Percentiles rank a stretch among this genome's conserved stretches.
phyloP scores from a whole-genome alignment of 2,888 invertebrate species.

The Prenolepis imparis region DNA sequence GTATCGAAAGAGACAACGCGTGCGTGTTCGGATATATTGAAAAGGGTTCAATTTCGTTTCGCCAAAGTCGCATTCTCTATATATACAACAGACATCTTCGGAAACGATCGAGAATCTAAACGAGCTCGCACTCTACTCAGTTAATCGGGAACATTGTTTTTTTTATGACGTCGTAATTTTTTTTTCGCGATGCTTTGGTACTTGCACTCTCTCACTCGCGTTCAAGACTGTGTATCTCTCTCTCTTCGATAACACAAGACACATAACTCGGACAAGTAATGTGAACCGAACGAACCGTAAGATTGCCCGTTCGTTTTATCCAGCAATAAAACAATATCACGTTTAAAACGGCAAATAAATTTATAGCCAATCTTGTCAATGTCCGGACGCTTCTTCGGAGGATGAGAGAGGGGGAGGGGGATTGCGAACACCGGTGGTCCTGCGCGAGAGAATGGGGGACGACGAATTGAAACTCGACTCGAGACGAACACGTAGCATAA shows the following conservation, averaged over 20 bases:
- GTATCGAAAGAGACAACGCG: conserved; percentile 11
- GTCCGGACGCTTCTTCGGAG: conserved; percentile 65
- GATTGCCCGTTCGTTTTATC: conserved; percentile 77
- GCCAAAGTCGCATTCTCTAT: neutral
- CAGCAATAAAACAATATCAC: conserved; percentile 83
- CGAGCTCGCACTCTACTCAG: conserved; percentile 42
- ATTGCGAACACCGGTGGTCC: conserved; percentile 47
- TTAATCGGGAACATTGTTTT: conserved; percentile 48
- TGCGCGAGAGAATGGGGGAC: conserved; percentile 36
- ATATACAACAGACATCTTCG: conserved; percentile 1
- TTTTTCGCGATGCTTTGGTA: conserved; percentile 43
- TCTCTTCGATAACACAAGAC: conserved; percentile 39
- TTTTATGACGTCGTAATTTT: conserved; percentile 58
- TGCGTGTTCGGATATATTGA: neutral
- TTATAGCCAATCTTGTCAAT: conserved; percentile 84
- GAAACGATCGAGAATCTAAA: conserved; percentile 27
- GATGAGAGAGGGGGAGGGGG: conserved; percentile 29
- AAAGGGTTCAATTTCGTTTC: neutral
- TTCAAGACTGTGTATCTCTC: neutral
- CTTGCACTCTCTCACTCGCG: conserved; percentile 5
- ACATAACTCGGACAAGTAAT: conserved; percentile 8
- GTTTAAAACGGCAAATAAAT: conserved; percentile 82
- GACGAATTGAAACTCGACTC: conserved; percentile 75
- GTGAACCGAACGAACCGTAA: conserved; percentile 43
- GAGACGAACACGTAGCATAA: conserved; percentile 82